Base-by-base conservation (phyloP, 2,888 invertebrate species). In the Elgonia sp. region DNA sequence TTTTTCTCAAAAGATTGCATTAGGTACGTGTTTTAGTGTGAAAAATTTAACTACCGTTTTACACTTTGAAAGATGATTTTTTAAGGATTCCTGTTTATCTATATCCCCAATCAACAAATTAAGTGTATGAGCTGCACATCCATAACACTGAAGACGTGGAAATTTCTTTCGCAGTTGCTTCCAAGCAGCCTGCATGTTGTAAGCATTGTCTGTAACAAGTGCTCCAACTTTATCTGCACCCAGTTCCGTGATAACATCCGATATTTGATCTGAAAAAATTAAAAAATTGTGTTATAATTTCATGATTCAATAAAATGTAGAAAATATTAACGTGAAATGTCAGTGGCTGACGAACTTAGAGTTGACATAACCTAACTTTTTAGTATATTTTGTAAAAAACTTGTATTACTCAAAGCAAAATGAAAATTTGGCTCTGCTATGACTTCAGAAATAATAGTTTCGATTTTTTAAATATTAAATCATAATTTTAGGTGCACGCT, bases 101-200 rank as follows among this genome's bases (percentile, higher is more conserved):
- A 83, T 76, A 55, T 83, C 83, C 29, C 18, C 65, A 46, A 76
- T 76, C 46, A 83, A 21, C 21, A 83, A 62, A 60, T 83, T 83
- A 12, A 60, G 3, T 57, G 53, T 39, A 39, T 83, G 76, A 55
- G 75, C 75, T 37, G 76, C 75, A 67, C 83, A 75, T 69, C 83
- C 83, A 67, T 75, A 83, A 57, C 57, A 69, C 18, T 67, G 67
- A 1, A 79, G 8, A 53, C 18, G 79, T 8, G 57, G 79, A 79
- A 79, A 79, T 69, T 42, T 8, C 29, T 69, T 4, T 69, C 69
- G 55, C n/a, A 79, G 40, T 21, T 69, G n/a, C 10, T 69, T 79
- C 83, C 76, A 76, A 50, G 76, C 77, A 69, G 60, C 46, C 46
- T 77, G 76, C 75, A 84, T 84, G 18, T 84, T 84, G 7, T 1